phyloP scores from a whole-genome alignment of 2,888 invertebrate species.

The Pyrrhosoma nymphula region DNA sequence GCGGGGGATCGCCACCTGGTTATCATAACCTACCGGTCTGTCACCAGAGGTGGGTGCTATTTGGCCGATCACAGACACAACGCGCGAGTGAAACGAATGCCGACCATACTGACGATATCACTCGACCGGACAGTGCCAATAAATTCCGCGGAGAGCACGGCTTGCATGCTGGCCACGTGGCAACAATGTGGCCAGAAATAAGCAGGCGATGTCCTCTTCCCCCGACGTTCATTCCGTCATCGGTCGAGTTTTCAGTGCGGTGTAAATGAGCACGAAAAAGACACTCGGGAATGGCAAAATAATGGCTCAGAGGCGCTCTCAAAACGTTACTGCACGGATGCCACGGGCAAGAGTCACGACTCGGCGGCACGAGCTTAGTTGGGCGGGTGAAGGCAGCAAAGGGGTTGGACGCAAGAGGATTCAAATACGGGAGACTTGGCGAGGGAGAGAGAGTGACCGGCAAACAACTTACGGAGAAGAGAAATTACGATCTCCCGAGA shows the following conservation, averaged over 20 bases:
- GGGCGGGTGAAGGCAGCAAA: background rate
- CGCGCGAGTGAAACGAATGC: background rate
- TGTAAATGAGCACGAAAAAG: background rate
- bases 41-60: background rate
- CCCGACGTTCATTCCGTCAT: background rate
- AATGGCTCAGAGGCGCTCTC: background rate
- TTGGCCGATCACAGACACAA: background rate
- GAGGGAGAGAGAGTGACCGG: background rate
- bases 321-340: constrained; percentile 22
- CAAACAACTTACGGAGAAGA: background rate
- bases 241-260: background rate
- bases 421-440: background rate
- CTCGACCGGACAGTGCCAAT: background rate
- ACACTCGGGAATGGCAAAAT: background rate
- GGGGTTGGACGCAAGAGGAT: background rate
- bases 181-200: background rate
- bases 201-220: background rate
- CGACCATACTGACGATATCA: background rate
- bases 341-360: background rate
- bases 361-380: background rate
- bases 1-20: background rate
- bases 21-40: background rate
- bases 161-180: background rate
- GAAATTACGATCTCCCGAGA: background rate
- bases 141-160: background rate